phyloP scores from a whole-genome alignment of 2,888 invertebrate species.

The Emmelina monodactyla region DNA sequence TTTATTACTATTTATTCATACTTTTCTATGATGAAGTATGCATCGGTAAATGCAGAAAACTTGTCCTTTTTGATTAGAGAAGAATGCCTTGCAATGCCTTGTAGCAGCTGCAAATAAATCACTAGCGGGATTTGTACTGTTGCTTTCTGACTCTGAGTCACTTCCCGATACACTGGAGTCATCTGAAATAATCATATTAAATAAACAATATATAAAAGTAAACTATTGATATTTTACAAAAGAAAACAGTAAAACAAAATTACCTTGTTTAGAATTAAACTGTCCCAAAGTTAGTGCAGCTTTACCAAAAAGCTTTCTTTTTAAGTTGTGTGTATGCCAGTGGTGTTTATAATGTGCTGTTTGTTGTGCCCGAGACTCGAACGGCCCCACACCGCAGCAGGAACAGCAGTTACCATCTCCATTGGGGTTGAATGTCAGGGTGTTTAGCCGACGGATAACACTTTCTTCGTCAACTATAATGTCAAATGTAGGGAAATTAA shows the following conservation, averaged over 20 bases:
- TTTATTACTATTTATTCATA: no score
- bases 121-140: conserved; percentile 31
- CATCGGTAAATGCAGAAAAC: conserved; percentile 80
- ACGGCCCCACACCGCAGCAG: conserved; percentile 59
- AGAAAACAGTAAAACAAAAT: conserved; percentile 3
- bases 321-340: conserved; percentile 86
- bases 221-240: conserved; percentile 2
- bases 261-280: conserved; percentile 50
- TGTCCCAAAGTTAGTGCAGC: conserved; percentile 38
- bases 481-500: conserved; percentile 9
- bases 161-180: conserved; percentile 50
- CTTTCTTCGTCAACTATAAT: conserved; percentile 54
- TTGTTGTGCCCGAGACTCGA: conserved; percentile 69
- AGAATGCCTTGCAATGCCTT: conserved; percentile 78
- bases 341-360: conserved; percentile 81
- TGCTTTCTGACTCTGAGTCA: conserved; percentile 45
- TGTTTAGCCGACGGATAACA: conserved; percentile 46
- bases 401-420: conserved; percentile 50
- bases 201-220: conserved; percentile 1
- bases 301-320: conserved; percentile 71
- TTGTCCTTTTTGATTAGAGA: conserved; percentile 71
- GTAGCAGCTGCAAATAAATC: conserved; percentile 59
- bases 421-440: conserved; percentile 39
- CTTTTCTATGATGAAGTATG: conserved; percentile 76
- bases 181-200: no score